Percentiles rank a stretch among this genome's conserved stretches.
Conservation (phyloP, 2,888 invertebrate species). For the Andrena minutula region DNA sequence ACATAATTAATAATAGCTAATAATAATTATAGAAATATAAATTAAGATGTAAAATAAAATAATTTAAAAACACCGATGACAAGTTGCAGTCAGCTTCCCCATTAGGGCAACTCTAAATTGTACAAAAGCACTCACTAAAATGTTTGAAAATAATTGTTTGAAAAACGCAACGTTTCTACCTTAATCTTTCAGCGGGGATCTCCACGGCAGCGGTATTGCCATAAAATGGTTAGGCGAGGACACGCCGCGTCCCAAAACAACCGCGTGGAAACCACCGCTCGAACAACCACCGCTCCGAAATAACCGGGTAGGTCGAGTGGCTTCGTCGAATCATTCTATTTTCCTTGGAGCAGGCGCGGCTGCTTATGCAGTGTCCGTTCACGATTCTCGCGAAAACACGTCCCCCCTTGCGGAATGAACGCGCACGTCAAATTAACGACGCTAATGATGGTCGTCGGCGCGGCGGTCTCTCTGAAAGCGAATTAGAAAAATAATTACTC, state of each 20-base stretch:
- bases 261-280: conserved; percentile 25
- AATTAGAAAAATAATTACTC: conserved; percentile 55
- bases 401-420: background rate
- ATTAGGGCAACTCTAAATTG: too few relatives aligned
- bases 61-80: too few relatives aligned
- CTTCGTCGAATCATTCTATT: conserved; percentile 54
- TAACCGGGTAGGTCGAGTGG: conserved; percentile 45
- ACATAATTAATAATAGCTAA: too few relatives aligned
- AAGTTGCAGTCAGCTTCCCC: too few relatives aligned
- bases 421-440: conserved; percentile 46
- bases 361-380: conserved; percentile 8
- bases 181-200: background rate
- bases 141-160: conserved; percentile 8
- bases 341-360: conserved; percentile 13
- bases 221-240: background rate
- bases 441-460: conserved; percentile 37
- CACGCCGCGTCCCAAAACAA: conserved; percentile 32
- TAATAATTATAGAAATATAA: too few relatives aligned
- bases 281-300: conserved; percentile 32
- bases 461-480: background rate
- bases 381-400: conserved; percentile 17
- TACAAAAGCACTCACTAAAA: too few relatives aligned
- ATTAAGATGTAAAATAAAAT: too few relatives aligned
- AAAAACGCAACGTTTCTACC: background rate
- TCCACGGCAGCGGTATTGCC: conserved; percentile 22